Evolutionary conservation across 2,113 vertebrate genomes (phyloP), one percentile per base, ranked within the genome.

Genomic region (Sorex fumeus): DNA sequence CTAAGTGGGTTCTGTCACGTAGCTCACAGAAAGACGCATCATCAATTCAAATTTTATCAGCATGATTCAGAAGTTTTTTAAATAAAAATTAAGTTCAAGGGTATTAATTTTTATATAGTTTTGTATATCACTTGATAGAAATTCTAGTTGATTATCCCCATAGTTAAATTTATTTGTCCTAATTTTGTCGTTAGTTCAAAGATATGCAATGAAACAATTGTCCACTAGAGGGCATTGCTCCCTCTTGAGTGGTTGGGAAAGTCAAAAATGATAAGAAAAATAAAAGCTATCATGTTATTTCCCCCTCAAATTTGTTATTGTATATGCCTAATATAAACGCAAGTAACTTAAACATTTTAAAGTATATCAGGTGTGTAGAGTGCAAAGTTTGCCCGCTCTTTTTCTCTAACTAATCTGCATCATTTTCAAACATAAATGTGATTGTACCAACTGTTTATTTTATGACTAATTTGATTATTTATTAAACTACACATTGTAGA

Each of bases 221-320:
- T 32, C 94, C 96, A 95, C 96, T 83, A 96, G 96, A 95, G 96
- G 96, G 95, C 92, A 1, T 27, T 60, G 28, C 74, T 19, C 88
- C 40, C n/a, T 82, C 34, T 69, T 92, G 84, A 47, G 70, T 25
- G 4, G 74, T 15, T 79, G 23, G 18, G 75, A 27, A 36, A 30
- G 0, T 92, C 30, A 47, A 86, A 88, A 77, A 53, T 62, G 70
- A 27, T 67, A 72, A 10, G 1, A 16, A 43, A 8, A 10, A 6
- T 19, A 76, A 82, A 93, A 57, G 9, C 34, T 70, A 9, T 62
- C 30, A 36, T 36, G 8, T 64, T 69, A 10, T 76, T 83, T 78
- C 72, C 6, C 30, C 25, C 40, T 66, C n/a, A 75, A 62, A 71
- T 5, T 53, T 6, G 1, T 32, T 85, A 47, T 86, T 92, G 80